Base-by-base conservation (phyloP, 2,113 vertebrate species). In the Synodontis membranacea region DNA sequence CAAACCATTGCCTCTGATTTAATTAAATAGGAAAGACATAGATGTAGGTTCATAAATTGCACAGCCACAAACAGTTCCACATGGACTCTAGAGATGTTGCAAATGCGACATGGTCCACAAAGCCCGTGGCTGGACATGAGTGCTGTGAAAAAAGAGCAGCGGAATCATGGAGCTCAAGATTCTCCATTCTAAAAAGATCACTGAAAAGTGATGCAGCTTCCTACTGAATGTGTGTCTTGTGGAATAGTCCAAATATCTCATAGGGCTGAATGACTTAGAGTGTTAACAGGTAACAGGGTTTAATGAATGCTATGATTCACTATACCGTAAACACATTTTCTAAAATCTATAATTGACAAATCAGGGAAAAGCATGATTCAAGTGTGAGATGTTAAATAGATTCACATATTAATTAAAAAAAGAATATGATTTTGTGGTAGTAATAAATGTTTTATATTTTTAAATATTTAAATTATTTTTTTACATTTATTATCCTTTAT, bases 1-100 rank as follows among this genome's bases (percentile, higher is more conserved):
- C 34, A 82, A 70, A 58, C 34, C 72, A 72, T 85, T 72, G 54
- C 10, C 50, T 52, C 74, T 54, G 54, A 87, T 89, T 83, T 83
- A 48, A 89, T 89, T 84, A 84, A 74, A 70, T n/a, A 34, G 28
- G 66, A 42, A 44, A 54, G 85, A 25, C 83, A 23, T 28, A 52
- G 46, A 21, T 37, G 21, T 15, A 39, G 5, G 50, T 44, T 58
- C 42, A 64, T 88, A 62, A 86, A 82, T 64, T 34, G 9, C 21
- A 58, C 11, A 9, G 8, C 80, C 42, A 14, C 39, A n/a, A 66
- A 48, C 68, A 50, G 39, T 42, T 82, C 31, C 54, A 87, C 80
- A 23, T 31, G 42, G 64, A 14, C 39, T 58, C 75, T 42, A 19
- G 6, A 76, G 74, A 66, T 80, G 75, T 28, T 28, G 54, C 70